Base-by-base conservation (phyloP, 2,113 vertebrate species). In the Prolemur simus region DNA sequence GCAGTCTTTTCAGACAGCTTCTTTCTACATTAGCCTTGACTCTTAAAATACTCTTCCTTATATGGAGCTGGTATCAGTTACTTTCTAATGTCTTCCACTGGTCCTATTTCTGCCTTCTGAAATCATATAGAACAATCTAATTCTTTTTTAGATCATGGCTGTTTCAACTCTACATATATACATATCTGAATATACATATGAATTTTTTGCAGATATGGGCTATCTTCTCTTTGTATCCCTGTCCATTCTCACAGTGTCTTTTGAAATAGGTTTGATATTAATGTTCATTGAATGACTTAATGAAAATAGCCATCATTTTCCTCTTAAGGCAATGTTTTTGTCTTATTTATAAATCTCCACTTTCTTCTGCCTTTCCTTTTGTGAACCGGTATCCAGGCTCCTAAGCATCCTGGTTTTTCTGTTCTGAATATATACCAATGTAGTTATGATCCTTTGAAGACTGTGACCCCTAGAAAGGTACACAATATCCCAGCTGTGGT, bases 41-140 rank as follows among this genome's bases (percentile, higher is more conserved):
- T 92, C 64, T 83, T 92, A 73, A 69, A 95, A 85, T 77, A 69
- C 25, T 77, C 68, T 94, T 92, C 91, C 91, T 89, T 91, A 86
- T 88, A 80, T 86, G 77, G 95, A 87, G 64, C 76, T 85, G 68
- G 95, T 95, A 58, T 83, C 21, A 45, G n/a, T 90, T 91, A 49
- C 89, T 84, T 90, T 73, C 71, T 74, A 63, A 66, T 49, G 86
- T 94, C 68, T 94, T 74, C 18, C 45, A 10, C 39, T 37, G 74
- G 14, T 84, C 66, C 69, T 86, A 1, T 92, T 69, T 91, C 56
- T 93, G 13, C 78, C 78, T 96, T 76, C 64, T 47, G 45, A 95
- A 60, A 91, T 91, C 69, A 11, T 56, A 27, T 34, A 84, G 84
- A 76, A 58, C 23, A 45, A 29, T 80, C 2, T 34, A 52, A 37